Evolutionary conservation across 2,888 invertebrate species (phyloP), one percentile per base, ranked within the genome.

Genomic region (Lasioglossum oenotherae): DNA sequence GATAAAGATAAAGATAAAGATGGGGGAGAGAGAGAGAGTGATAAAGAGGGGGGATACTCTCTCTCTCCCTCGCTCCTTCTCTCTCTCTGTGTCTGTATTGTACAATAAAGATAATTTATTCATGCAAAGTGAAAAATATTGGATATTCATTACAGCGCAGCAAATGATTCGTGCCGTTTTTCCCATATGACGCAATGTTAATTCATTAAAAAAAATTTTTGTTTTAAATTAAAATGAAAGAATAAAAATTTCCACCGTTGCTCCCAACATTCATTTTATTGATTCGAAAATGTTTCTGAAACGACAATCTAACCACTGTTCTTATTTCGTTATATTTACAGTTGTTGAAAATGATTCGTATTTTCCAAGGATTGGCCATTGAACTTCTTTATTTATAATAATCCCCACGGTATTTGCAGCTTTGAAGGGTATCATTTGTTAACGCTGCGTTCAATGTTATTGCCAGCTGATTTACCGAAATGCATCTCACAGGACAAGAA

Each of bases 401-500:
- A 16, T 16, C 6, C 35, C 64, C 12, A 23, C n/a, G n/a, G 49
- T 49, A 19, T 6, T 6, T 19, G 19, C 67, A 8, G 35, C 6
- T 35, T 67, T 8, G 60, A 27, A 8, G 67, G 19, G 35, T 19
- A 31, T 35, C 67, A 8, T 31, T 31, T 35, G 27, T 35, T 35
- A 19, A 19, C 67, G 2, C 19, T 35, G 19, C 19, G 1, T 35
- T 2, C 35, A 14, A 38, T 10, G 23, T 69, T 23, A 69, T 23
- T 69, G 64, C 14, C 80, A 73, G 76, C 67, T 77, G 82, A 5
- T 38, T 57, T 16, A 60, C 41, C 72, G 41, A 64, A 72, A 60
- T 19, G 44, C 80, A 72, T 75, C 46, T 64, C 72, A 75, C 69
- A 79, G 72, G 76, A 49, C 44, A 57, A 75, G 38, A 69, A 38